phyloP scores from a whole-genome alignment of 2,797 vertebrate species.

The Poeciliopsis turneri region DNA sequence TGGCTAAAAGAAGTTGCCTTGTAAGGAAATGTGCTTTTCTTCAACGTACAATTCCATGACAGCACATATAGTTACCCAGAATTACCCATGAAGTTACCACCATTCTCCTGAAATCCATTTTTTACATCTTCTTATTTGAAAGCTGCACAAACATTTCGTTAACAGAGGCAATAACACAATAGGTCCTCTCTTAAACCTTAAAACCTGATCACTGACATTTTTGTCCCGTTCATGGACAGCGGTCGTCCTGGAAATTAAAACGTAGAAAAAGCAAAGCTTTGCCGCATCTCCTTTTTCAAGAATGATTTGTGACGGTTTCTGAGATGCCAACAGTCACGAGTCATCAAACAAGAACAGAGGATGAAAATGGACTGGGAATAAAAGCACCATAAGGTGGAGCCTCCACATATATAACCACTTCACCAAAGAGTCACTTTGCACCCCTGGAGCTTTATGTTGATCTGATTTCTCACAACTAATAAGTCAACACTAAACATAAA shows the following conservation, averaged over 20 bases:
- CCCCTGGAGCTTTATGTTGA: too few relatives aligned
- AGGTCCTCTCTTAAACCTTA: background rate
- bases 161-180: background rate
- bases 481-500: background rate
- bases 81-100: background rate
- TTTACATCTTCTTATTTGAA: background rate
- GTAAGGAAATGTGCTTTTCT: background rate
- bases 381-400: background rate
- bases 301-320: background rate
- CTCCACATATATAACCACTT: background rate
- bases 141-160: background rate
- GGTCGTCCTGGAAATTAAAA: background rate
- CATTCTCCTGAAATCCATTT: background rate
- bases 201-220: background rate
- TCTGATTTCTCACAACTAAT: too few relatives aligned
- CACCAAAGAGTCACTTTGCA: background rate
- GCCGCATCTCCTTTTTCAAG: background rate
- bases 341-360: background rate
- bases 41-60: background rate
- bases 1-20: background rate
- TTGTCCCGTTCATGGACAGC: background rate
- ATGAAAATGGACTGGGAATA: background rate
- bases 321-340: background rate
- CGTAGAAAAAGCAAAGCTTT: background rate
- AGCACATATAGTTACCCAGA: background rate